Percentiles rank a stretch among this genome's conserved stretches.
phyloP scores from a whole-genome alignment of 2,113 vertebrate species.

The Pomatorhinus ruficollis region DNA sequence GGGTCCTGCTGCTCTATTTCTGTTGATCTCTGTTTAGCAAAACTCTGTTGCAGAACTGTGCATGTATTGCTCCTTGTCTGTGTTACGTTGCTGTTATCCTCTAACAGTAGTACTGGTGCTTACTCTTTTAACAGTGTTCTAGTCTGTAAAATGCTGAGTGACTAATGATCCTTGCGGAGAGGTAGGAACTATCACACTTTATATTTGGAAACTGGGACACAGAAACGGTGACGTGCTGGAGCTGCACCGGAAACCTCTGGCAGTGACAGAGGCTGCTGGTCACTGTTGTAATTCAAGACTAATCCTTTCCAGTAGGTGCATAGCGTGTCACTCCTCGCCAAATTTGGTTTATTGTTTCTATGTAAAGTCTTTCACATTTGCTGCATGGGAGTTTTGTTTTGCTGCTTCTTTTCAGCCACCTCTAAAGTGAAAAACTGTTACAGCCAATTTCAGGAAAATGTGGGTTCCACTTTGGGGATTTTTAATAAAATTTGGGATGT shows the following conservation, averaged over 20 bases:
- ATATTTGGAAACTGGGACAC: conserved; percentile 51
- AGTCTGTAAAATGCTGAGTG: neutral
- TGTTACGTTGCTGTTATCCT: neutral
- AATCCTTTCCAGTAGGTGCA: neutral
- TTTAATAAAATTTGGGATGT: neutral
- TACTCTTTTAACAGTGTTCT: neutral
- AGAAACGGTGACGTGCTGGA: neutral
- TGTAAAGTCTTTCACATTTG: neutral
- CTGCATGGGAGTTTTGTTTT: neutral
- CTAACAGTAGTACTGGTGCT: neutral
- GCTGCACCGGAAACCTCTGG: conserved; percentile 7
- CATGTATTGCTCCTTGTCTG: rapidly evolving
- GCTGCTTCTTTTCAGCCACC: neutral
- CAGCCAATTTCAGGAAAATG: neutral
- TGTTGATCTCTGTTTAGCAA: neutral
- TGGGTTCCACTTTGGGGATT: neutral
- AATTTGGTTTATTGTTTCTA: neutral
- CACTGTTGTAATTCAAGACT: neutral
- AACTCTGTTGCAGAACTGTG: neutral
- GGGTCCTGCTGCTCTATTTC: neutral
- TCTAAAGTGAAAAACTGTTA: neutral
- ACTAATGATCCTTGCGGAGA: neutral
- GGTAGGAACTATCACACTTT: neutral
- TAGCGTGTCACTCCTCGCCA: neutral
- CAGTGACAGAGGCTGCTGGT: neutral